These are phyloP conservation scores for Serranus cabrilla DNA, from an alignment of 2,797 vertebrate species.

Conservation along the genomic window DNA sequence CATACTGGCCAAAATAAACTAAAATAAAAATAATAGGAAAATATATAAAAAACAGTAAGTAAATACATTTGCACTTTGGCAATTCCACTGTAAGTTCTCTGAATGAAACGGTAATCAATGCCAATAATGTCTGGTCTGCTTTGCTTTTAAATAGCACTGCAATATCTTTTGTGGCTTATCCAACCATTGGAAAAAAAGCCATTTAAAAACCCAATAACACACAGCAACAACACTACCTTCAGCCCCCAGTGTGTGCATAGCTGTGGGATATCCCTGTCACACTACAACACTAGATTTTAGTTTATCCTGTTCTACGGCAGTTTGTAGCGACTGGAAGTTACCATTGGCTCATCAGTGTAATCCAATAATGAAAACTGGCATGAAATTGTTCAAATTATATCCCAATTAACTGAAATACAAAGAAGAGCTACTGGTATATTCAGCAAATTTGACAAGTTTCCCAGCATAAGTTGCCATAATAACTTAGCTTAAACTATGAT, in stretches of 20 bases:
- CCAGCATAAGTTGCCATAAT: too few species aligned
- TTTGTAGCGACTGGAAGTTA: background rate
- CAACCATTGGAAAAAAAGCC: background rate
- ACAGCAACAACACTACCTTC: background rate
- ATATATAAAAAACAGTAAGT: background rate
- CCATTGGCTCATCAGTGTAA: too few species aligned
- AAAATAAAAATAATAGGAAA: conserved; percentile 1
- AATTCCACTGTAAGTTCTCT: conserved; percentile 1
- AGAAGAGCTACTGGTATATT: background rate
- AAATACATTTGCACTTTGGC: conserved; percentile 15
- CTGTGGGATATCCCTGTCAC: background rate
- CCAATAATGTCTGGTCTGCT: background rate
- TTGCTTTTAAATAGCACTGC: background rate
- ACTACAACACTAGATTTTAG: background rate
- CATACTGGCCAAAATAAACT: background rate
- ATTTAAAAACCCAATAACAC: background rate
- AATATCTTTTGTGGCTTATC: conserved; percentile 6
- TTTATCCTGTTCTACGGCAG: background rate
- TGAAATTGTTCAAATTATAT: background rate
- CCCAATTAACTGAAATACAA: background rate
- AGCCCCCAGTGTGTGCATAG: conserved; percentile 3
- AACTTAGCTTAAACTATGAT: too few species aligned
- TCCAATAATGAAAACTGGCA: too few species aligned
- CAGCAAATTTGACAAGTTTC: too few species aligned
- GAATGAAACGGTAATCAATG: conserved; percentile 27